These are phyloP conservation scores for Belgica antarctica DNA, from an alignment of 2,888 invertebrate genomes.

Conservation along the genomic window DNA sequence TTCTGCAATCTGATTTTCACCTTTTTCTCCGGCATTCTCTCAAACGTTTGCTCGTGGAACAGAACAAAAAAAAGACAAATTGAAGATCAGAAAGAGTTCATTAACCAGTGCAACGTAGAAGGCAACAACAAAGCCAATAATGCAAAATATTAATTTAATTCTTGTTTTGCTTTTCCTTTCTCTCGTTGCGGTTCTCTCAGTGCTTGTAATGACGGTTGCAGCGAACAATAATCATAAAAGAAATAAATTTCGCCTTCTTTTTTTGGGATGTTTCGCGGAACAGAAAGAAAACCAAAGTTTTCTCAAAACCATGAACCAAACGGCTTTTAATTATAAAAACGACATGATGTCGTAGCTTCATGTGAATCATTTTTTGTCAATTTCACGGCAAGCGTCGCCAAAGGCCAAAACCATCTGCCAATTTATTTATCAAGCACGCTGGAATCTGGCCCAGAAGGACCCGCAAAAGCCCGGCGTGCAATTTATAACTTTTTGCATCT, in stretches of 20 bases:
- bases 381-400: not conserved
- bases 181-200: slow-evolving; percentile 1
- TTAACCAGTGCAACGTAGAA: slow-evolving; percentile 37
- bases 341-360: too few relatives aligned
- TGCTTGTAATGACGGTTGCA: slow-evolving; percentile 10
- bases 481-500: slow-evolving; percentile 11
- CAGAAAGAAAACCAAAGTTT: not conserved
- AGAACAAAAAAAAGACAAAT: not conserved
- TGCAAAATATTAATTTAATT: slow-evolving; percentile 38
- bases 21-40: not conserved
- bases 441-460: too few relatives aligned
- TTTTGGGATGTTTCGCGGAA: not conserved
- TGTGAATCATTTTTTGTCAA: too few relatives aligned
- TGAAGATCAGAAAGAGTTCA: slow-evolving; percentile 30
- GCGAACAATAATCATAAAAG: not conserved
- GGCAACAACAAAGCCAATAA: slow-evolving; percentile 22
- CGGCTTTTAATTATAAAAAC: slow-evolving; percentile 19
- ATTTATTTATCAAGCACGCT: too few relatives aligned
- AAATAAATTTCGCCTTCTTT: not conserved
- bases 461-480: not conserved
- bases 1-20: not conserved
- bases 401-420: not conserved
- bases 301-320: not conserved
- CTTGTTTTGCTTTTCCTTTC: slow-evolving; percentile 12
- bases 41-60: not conserved